Conservation (phyloP, 2,888 invertebrate genomes). For the Therioaphis trifolii region DNA sequence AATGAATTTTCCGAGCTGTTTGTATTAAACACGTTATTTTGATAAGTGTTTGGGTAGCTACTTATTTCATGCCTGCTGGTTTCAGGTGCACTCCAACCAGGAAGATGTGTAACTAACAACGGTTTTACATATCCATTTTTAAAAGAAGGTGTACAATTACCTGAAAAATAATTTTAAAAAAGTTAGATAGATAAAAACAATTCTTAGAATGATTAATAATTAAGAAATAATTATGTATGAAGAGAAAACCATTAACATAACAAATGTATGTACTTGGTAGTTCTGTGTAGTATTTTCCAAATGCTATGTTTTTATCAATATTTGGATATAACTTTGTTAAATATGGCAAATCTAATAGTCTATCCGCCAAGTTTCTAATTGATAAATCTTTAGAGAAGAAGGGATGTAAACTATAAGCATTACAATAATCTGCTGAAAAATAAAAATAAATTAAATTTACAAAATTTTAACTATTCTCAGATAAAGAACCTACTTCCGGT, state of each 20-base stretch:
- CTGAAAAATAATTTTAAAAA: constrained; percentile 48
- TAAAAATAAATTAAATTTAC: constrained; percentile 59
- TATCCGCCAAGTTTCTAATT: constrained; percentile 89
- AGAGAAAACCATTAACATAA: neutral
- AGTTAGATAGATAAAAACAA: too few relatives aligned
- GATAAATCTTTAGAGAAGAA: constrained; percentile 93
- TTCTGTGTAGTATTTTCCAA: constrained; percentile 91
- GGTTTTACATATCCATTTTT: constrained; percentile 90
- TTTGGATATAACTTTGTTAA: constrained; percentile 72
- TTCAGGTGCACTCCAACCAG: constrained; percentile 73
- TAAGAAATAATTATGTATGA: too few relatives aligned
- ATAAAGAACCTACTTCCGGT: constrained; percentile 74
- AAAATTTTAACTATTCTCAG: neutral
- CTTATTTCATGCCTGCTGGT: constrained; percentile 68
- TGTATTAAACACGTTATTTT: constrained; percentile 73
- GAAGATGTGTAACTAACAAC: constrained; percentile 84
- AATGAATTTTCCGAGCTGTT: constrained; percentile 75
- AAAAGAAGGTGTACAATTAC: constrained; percentile 67
- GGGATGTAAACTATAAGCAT: constrained; percentile 89
- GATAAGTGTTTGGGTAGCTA: constrained; percentile 76
- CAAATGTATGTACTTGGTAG: constrained; percentile 68
- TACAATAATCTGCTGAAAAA: constrained; percentile 72
- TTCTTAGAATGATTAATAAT: constrained; percentile 37
- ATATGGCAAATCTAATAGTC: constrained; percentile 87
- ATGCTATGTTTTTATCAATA: constrained; percentile 82